phyloP scores from a whole-genome alignment of 1,140 invertebrate species.

The Drosophila bifasciata region DNA sequence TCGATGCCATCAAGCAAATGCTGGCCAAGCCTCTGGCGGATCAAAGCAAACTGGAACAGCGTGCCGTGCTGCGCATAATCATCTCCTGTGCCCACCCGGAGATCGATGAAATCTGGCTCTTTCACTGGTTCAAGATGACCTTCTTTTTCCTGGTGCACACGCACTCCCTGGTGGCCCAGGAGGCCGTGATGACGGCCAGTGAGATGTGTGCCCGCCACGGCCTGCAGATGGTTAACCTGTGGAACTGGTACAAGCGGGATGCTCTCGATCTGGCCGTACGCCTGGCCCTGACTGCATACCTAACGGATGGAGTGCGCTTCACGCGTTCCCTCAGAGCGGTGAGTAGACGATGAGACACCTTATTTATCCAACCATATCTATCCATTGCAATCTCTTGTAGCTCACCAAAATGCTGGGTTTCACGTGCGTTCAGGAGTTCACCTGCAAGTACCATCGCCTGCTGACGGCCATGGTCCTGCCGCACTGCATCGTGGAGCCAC shows the following conservation, averaged over 20 bases:
- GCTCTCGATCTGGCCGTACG: constrained; percentile 86
- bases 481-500: constrained; percentile 84
- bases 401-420: constrained; percentile 76
- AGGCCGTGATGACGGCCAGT: constrained; percentile 86
- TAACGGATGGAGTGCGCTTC: constrained; percentile 85
- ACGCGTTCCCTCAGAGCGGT: constrained; percentile 82
- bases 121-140: constrained; percentile 86
- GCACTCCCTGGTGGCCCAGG: constrained; percentile 86
- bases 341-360: constrained; percentile 50
- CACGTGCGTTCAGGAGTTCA: constrained; percentile 76
- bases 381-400: constrained; percentile 15
- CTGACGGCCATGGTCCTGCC: constrained; percentile 83
- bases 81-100: constrained; percentile 50
- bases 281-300: constrained; percentile 86
- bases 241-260: constrained; percentile 88
- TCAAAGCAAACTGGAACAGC: constrained; percentile 40
- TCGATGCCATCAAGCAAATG: constrained; percentile 30
- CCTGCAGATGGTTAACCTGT: constrained; percentile 87
- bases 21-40: constrained; percentile 23
- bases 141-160: constrained; percentile 88
- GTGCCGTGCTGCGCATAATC: constrained; percentile 46
- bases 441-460: constrained; percentile 75
- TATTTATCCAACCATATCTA: not conserved
- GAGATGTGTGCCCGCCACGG: constrained; percentile 86
- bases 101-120: constrained; percentile 84